These are phyloP conservation scores for Trichogramma pretiosum DNA, from an alignment of 1,140 invertebrate genomes.

Conservation along the genomic window DNA sequence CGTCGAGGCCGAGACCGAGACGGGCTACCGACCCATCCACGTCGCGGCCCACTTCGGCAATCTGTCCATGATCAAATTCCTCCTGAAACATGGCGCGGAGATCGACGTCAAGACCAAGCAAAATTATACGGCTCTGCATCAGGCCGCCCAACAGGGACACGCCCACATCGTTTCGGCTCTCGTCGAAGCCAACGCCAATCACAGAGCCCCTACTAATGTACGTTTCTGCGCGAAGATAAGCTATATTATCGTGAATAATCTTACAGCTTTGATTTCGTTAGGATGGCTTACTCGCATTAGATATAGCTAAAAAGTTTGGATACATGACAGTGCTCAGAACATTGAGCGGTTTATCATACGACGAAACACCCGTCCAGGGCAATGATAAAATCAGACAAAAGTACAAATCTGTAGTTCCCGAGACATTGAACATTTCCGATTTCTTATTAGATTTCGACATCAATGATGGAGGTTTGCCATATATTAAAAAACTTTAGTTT, in stretches of 20 bases:
- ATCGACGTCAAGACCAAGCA: slow-evolving; percentile 64
- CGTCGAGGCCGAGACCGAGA: slow-evolving; percentile 81
- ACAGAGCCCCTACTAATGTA: slow-evolving; percentile 86
- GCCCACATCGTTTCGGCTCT: slow-evolving; percentile 89
- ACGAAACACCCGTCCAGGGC: slow-evolving; percentile 60
- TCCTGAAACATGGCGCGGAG: slow-evolving; percentile 69
- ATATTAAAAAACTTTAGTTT: too few relatives aligned
- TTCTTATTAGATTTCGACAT: slow-evolving; percentile 99
- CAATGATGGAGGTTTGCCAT: slow-evolving; percentile 85
- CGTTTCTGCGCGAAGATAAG: too few relatives aligned
- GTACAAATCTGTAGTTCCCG: slow-evolving; percentile 94
- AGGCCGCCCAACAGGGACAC: slow-evolving; percentile 97
- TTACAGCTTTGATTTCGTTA: too few relatives aligned
- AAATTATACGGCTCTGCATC: slow-evolving; percentile 95
- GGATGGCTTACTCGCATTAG: slow-evolving; percentile 95
- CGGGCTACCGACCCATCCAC: slow-evolving; percentile 95
- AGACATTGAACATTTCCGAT: slow-evolving; percentile 92
- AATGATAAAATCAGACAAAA: slow-evolving; percentile 87
- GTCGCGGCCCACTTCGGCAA: slow-evolving; percentile 99
- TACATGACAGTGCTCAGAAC: slow-evolving; percentile 99
- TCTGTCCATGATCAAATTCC: slow-evolving; percentile 91
- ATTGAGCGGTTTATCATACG: slow-evolving; percentile 88
- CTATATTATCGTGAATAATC: too few relatives aligned
- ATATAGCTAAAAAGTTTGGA: slow-evolving; percentile 93
- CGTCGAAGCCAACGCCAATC: slow-evolving; percentile 89